A percentile compares a stretch with the other conserved stretches of the same genome.
These are phyloP conservation scores for Equus przewalskii DNA, from an alignment of 2,113 vertebrate genomes.

Conservation along the genomic window DNA sequence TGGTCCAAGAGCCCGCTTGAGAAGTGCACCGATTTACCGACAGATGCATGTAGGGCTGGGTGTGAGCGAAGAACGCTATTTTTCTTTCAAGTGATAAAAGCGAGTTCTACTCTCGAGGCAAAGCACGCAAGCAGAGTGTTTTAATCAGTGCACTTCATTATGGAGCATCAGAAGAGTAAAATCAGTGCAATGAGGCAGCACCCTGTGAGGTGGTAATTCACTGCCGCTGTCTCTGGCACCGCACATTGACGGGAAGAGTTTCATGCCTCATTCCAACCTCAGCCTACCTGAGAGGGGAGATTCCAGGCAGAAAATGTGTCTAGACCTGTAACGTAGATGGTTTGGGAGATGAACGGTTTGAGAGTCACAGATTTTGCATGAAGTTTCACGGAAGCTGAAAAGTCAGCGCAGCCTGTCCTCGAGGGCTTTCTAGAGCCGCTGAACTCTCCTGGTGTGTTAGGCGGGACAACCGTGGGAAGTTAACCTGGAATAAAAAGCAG, in stretches of 20 bases:
- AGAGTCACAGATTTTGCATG: not conserved
- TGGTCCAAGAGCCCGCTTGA: not conserved
- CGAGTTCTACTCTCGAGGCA: too few relatives aligned
- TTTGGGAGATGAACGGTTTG: not conserved
- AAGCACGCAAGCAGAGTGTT: accelerated
- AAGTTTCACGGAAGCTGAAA: not conserved
- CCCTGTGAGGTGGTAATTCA: not conserved
- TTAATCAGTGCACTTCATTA: not conserved
- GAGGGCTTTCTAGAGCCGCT: not conserved
- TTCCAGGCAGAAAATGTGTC: not conserved
- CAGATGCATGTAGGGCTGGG: accelerated
- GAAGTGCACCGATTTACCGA: not conserved
- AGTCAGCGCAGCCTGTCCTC: accelerated
- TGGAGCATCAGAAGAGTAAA: not conserved
- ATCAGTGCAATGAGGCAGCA: accelerated
- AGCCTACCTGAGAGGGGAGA: accelerated
- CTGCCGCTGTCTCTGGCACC: accelerated
- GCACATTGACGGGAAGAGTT: accelerated
- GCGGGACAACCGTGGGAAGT: not conserved
- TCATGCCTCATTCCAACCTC: accelerated
- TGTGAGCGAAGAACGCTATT: not conserved
- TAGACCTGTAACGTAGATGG: accelerated
- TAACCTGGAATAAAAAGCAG: not conserved
- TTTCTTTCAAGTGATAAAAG: not conserved
- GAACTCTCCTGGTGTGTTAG: accelerated